Percentiles rank a stretch among this genome's conserved stretches.
Evolutionary conservation across 2,888 invertebrate species (phyloP).

Genomic region (Drosophila yooni): DNA sequence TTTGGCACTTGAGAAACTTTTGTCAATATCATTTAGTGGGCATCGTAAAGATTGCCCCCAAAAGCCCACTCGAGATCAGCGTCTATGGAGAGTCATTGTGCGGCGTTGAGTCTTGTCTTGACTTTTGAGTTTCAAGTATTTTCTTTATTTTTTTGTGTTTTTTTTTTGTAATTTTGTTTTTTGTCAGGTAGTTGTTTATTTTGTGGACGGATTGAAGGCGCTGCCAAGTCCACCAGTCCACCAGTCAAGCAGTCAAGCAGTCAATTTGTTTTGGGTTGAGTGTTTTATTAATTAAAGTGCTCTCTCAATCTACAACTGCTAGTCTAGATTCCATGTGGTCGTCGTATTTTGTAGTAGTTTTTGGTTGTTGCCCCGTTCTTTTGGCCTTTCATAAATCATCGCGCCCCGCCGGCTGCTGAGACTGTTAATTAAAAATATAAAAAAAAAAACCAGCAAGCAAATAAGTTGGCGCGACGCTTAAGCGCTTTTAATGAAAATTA

Average conservation of each 20-base stretch:
- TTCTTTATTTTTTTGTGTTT: slow-evolving; percentile 24
- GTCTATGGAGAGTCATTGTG: slow-evolving; percentile 73
- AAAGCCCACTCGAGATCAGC: slow-evolving; percentile 70
- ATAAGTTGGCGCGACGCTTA: slow-evolving; percentile 72
- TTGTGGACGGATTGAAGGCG: slow-evolving; percentile 23
- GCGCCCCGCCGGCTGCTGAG: slow-evolving; percentile 48
- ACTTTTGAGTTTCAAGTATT: slow-evolving; percentile 52
- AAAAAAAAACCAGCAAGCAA: slow-evolving; percentile 53
- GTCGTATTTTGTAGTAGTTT: slow-evolving; percentile 40
- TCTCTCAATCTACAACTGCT: slow-evolving; percentile 19
- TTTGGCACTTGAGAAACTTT: slow-evolving; percentile 68
- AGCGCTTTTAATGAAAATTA: slow-evolving; percentile 77
- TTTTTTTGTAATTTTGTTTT: slow-evolving; percentile 14
- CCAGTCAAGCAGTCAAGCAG: slow-evolving; percentile 46
- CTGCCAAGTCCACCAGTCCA: slow-evolving; percentile 44
- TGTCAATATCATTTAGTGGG: slow-evolving; percentile 81
- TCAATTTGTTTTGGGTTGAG: slow-evolving; percentile 76
- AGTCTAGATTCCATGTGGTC: slow-evolving; percentile 27
- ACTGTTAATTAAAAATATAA: slow-evolving; percentile 71
- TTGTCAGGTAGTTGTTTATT: slow-evolving; percentile 36
- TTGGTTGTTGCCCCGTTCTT: slow-evolving; percentile 16
- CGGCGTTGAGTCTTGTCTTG: slow-evolving; percentile 47
- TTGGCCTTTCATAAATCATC: slow-evolving; percentile 70
- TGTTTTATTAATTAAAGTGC: slow-evolving; percentile 81
- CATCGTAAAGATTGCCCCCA: slow-evolving; percentile 78